A percentile compares a stretch with the other conserved stretches of the same genome.
Evolutionary conservation across 2,113 vertebrate species (phyloP).

Genomic region (Lota lota): DNA sequence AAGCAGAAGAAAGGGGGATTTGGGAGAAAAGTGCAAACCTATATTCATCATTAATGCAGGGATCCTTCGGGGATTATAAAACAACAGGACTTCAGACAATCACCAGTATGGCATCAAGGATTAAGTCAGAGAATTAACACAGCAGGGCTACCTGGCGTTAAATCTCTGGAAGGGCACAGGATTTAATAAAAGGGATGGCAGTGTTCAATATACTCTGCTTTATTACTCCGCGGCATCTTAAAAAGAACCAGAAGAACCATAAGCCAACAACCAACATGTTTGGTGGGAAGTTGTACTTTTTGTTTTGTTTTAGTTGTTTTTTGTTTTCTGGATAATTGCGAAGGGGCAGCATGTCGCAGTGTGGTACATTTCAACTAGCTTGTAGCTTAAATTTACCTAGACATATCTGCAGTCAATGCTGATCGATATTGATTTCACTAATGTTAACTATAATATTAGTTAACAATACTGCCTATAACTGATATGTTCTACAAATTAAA

Average conservation of each 20-base stretch:
- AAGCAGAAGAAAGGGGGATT: no score
- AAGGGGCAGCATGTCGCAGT: no score
- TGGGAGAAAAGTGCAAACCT: background rate
- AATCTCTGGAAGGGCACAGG: conserved; percentile 40
- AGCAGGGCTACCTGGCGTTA: conserved; percentile 36
- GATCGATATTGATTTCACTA: no score
- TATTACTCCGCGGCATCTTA: conserved; percentile 48
- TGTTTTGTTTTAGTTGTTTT: background rate
- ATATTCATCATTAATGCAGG: conserved; percentile 17
- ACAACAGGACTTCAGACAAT: conserved; percentile 35
- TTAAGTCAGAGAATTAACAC: conserved; percentile 53
- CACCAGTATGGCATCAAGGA: conserved; percentile 37
- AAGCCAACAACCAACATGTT: conserved; percentile 24
- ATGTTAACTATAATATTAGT: no score
- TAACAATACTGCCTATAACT: no score
- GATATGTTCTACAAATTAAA: no score
- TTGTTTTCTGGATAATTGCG: no score
- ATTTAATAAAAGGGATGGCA: conserved; percentile 64
- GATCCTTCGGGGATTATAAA: conserved; percentile 31
- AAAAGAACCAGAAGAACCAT: conserved; percentile 27
- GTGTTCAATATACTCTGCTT: conserved; percentile 57
- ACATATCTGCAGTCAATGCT: no score
- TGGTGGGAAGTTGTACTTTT: background rate
- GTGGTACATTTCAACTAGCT: no score
- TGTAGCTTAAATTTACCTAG: no score